A percentile compares a stretch with the other conserved stretches of the same genome.
phyloP scores from a whole-genome alignment of 2,113 vertebrate species.

The Rhinolophus sinicus region DNA sequence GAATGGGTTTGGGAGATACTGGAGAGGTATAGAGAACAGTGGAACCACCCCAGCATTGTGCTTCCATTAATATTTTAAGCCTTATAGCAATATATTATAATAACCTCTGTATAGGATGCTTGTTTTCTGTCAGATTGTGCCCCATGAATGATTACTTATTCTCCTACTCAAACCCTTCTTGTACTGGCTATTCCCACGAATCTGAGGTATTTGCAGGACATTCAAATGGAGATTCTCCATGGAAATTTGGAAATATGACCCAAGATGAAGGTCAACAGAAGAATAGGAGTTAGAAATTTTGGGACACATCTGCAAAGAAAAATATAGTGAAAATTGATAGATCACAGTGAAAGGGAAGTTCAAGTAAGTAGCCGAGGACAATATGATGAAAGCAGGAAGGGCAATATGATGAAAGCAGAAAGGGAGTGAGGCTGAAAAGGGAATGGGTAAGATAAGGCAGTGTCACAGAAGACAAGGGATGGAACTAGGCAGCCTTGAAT shows the following conservation, averaged over 20 bases:
- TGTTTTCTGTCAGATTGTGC: not conserved
- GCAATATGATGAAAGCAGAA: not conserved
- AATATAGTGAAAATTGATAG: not conserved
- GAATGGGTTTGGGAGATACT: not conserved
- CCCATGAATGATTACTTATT: not conserved
- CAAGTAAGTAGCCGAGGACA: not conserved
- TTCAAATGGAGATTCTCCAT: not conserved
- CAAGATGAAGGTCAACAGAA: not conserved
- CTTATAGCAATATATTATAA: not conserved
- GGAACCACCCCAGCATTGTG: too few relatives aligned
- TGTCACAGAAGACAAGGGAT: not conserved
- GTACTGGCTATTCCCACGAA: not conserved
- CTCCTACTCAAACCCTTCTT: not conserved
- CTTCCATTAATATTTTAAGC: not conserved
- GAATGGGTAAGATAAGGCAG: not conserved
- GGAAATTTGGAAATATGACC: not conserved
- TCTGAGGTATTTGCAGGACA: not conserved
- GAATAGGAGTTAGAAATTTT: not conserved
- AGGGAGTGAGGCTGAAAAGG: not conserved
- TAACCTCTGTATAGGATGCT: not conserved
- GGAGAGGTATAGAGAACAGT: not conserved
- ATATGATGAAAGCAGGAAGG: not conserved
- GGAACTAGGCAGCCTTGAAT: not conserved
- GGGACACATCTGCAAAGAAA: not conserved
- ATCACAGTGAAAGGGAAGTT: not conserved